A percentile compares a stretch with the other conserved stretches of the same genome.
Evolutionary conservation across 2,888 invertebrate species (phyloP).

Genomic region (Drosophila parthenogenetica): DNA sequence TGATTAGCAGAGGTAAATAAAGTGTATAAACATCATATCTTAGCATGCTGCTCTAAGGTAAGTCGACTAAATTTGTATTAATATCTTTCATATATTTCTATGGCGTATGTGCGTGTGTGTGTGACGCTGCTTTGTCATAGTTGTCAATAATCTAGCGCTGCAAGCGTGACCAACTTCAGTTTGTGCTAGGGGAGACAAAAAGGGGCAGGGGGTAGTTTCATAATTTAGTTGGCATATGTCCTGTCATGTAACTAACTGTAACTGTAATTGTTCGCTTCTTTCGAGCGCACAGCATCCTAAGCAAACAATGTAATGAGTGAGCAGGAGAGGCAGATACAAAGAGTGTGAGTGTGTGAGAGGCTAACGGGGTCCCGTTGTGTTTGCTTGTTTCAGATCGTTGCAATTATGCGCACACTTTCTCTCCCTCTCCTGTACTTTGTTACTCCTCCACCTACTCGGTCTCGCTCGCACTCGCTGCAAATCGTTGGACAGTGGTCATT

Average conservation of each 20-base stretch:
- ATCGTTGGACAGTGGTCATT: slow-evolving; percentile 48
- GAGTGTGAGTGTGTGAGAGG: not conserved
- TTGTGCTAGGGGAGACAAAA: not conserved
- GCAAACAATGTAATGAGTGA: slow-evolving; percentile 52
- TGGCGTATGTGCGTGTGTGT: not conserved
- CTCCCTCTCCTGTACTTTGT: not conserved
- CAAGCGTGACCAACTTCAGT: slow-evolving; percentile 4
- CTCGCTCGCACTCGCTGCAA: not conserved
- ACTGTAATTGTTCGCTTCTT: slow-evolving; percentile 29
- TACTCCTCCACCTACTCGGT: not conserved
- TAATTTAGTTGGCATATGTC: slow-evolving; percentile 78
- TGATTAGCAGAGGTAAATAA: not conserved
- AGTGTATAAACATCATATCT: not conserved
- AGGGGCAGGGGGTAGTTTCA: slow-evolving; percentile 47
- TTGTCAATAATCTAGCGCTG: not conserved
- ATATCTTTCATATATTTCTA: no score
- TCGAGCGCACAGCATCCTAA: slow-evolving; percentile 64
- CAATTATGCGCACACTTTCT: slow-evolving; percentile 57
- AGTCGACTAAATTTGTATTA: not conserved
- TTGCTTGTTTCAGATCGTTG: slow-evolving; percentile 66
- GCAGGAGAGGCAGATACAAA: not conserved
- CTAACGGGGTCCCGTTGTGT: slow-evolving; percentile 40
- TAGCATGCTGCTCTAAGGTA: not conserved
- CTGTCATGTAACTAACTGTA: slow-evolving; percentile 61
- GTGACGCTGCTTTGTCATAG: not conserved